Percentiles rank a stretch among this genome's conserved stretches.
These are phyloP conservation scores for Chelonia mydas DNA, from an alignment of 2,797 vertebrate genomes.

Conservation along the genomic window DNA sequence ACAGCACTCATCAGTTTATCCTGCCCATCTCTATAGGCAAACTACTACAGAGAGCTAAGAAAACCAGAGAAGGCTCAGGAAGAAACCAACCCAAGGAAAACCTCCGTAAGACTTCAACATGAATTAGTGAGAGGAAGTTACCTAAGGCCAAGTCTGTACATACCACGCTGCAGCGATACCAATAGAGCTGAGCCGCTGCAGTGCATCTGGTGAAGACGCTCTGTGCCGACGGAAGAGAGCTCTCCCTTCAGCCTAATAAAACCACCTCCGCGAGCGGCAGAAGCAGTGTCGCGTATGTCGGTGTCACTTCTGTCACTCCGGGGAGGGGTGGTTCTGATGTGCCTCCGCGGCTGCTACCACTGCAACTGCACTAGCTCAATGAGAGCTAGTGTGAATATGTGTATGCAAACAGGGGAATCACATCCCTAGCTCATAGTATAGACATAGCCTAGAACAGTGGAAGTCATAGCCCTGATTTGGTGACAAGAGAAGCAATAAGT, in stretches of 20 bases:
- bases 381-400: not conserved
- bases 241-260: no score
- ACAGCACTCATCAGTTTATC: not conserved
- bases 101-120: not conserved
- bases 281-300: no score
- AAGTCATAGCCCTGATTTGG: not conserved
- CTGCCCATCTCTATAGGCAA: not conserved
- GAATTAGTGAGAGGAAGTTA: not conserved
- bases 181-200: no score
- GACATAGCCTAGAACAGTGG: not conserved
- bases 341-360: no score
- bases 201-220: no score
- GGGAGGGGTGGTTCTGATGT: no score
- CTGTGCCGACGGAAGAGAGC: no score
- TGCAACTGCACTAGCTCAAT: not conserved
- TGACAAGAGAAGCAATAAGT: not conserved
- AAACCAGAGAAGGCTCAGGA: not conserved
- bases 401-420: not conserved
- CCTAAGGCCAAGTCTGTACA: not conserved
- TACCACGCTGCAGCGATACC: no score
- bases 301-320: no score
- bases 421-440: not conserved
- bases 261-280: no score
- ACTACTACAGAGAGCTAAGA: not conserved
- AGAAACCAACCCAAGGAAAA: not conserved